phyloP scores from a whole-genome alignment of 2,113 vertebrate species.

The Gasterosteus aculeatus region DNA sequence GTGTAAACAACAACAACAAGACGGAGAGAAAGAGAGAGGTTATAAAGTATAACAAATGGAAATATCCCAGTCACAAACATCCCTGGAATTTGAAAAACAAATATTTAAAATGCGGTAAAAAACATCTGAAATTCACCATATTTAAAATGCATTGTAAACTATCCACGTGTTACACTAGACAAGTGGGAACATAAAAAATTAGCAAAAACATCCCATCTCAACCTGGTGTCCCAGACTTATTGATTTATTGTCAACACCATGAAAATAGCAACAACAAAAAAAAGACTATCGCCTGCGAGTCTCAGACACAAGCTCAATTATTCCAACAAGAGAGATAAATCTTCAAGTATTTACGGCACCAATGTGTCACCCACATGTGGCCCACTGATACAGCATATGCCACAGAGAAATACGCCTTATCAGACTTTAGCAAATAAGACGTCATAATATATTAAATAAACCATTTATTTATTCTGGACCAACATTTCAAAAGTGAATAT shows the following conservation, averaged over 20 bases:
- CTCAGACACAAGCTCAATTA: neutral
- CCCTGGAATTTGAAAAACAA: too few species aligned
- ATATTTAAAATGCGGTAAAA: neutral
- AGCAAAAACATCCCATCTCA: neutral
- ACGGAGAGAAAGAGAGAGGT: neutral
- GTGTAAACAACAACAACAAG: slow-evolving; percentile 47
- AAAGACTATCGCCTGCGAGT: neutral
- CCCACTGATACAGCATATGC: neutral
- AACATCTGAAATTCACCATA: neutral
- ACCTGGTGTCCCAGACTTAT: neutral
- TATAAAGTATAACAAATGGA: neutral
- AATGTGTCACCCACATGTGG: neutral
- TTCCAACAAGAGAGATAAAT: neutral
- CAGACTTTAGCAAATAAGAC: neutral
- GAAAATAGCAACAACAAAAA: neutral
- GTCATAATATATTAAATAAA: too few species aligned
- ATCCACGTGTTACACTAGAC: neutral
- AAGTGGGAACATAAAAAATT: neutral
- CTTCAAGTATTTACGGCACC: neutral
- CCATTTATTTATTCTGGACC: too few species aligned
- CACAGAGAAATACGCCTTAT: neutral
- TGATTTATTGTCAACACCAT: neutral
- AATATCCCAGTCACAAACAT: neutral
- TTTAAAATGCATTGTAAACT: neutral
- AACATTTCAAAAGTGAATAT: neutral